Percentiles rank a stretch among this genome's conserved stretches.
Evolutionary conservation across 2,888 invertebrate genomes (phyloP).

Genomic region (Leucoma salicis): DNA sequence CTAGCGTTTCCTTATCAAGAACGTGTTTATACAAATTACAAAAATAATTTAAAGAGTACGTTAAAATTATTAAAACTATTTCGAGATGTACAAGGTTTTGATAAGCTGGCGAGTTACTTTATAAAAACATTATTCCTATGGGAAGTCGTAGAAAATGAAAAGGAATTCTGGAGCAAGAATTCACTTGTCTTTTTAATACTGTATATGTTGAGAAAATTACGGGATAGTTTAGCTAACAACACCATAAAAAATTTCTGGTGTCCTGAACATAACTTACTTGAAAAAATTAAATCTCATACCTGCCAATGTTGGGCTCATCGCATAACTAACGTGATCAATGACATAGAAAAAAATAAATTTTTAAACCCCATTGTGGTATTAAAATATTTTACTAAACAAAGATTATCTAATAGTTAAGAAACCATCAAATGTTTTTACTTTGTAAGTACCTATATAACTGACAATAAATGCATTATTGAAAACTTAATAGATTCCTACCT

Average conservation of each 20-base stretch:
- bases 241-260: slow-evolving; percentile 58
- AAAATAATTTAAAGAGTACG: slow-evolving; percentile 53
- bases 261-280: slow-evolving; percentile 49
- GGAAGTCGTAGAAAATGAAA: slow-evolving; percentile 41
- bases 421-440: too few species aligned
- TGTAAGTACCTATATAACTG: too few species aligned
- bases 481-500: too few species aligned
- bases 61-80: slow-evolving; percentile 54
- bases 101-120: slow-evolving; percentile 57
- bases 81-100: slow-evolving; percentile 55
- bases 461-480: too few species aligned
- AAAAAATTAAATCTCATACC: slow-evolving; percentile 48
- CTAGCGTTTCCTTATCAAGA: slow-evolving; percentile 61
- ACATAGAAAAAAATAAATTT: slow-evolving; percentile 41
- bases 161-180: slow-evolving; percentile 48
- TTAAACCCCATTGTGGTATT: slow-evolving; percentile 35
- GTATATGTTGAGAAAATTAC: slow-evolving; percentile 51
- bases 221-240: slow-evolving; percentile 37
- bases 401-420: background rate
- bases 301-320: slow-evolving; percentile 54
- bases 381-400: slow-evolving; percentile 36
- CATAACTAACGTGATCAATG: slow-evolving; percentile 42
- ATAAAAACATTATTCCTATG: slow-evolving; percentile 62
- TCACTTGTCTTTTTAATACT: slow-evolving; percentile 50
- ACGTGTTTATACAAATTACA: slow-evolving; percentile 43